Evolutionary conservation across 2,888 invertebrate genomes (phyloP).

Genomic region (Melolontha melolontha): DNA sequence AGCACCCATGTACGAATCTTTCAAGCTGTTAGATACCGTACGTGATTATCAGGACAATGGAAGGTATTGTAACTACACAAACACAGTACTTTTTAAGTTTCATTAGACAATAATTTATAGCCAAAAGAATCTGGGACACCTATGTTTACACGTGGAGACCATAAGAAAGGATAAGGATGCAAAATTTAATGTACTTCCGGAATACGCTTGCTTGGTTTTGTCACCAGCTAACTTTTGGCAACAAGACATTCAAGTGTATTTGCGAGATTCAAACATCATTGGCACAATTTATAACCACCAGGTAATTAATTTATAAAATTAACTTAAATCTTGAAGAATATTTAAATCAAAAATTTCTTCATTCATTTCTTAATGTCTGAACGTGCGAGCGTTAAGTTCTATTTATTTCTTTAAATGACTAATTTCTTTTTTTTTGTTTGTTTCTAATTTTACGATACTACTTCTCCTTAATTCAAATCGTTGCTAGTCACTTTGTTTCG

Average conservation of each 20-base stretch:
- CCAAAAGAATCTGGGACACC: conserved; percentile 79
- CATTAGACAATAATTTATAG: conserved; percentile 62
- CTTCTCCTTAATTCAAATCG: no score
- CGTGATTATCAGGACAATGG: conserved; percentile 83
- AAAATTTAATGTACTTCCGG: conserved; percentile 77
- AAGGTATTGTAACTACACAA: conserved; percentile 67
- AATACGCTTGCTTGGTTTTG: conserved; percentile 90
- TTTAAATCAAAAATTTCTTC: no score
- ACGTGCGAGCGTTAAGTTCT: no score
- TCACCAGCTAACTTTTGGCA: conserved; percentile 97
- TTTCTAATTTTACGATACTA: no score
- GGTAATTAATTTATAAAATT: conserved; percentile 66
- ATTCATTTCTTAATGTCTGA: no score
- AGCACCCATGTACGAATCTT: conserved; percentile 90
- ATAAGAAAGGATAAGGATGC: conserved; percentile 74
- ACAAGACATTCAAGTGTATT: conserved; percentile 82
- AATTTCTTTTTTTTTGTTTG: no score
- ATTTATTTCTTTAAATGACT: no score
- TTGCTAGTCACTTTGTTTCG: no score
- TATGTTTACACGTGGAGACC: conserved; percentile 88
- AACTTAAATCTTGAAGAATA: no score
- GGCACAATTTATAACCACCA: conserved; percentile 87
- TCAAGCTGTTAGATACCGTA: conserved; percentile 87
- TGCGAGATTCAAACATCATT: conserved; percentile 82
- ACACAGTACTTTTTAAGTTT: conserved; percentile 1